Base-by-base conservation (phyloP, 1,140 invertebrate species). In the Cotesia vestalis region DNA sequence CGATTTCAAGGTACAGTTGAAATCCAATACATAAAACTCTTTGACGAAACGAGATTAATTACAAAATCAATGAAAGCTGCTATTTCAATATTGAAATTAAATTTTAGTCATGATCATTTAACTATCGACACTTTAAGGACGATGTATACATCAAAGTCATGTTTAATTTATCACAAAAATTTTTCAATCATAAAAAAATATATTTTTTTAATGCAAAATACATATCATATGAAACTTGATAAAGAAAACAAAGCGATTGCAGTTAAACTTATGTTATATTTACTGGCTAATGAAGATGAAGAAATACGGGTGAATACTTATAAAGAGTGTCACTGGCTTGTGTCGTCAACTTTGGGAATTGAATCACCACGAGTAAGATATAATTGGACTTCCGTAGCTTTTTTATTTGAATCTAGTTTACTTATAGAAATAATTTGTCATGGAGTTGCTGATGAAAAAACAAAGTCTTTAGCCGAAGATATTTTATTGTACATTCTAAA, bases 361-460 rank as follows among this genome's bases (percentile, higher is more conserved):
- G 83, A 85, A 74, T 79, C 83, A n/a, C 82, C 78, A 73, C 74
- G 73, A 72, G 79, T 74, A n/a, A 83, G 75, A 62, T 70, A 80
- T 11, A 78, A 81, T 6, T 86, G 84, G 76, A 80, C 81, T 64
- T 83, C 83, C 73, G 73, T 89, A 40, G 69, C 78, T 35, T 89
- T 92, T 79, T 77, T 92, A 27, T 85, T 89, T 55, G 84, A 90
- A 72, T 78, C 88, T 1, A 82, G 81, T 66, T 83, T 92, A 51
- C 77, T 92, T 17, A 89, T 84, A n/a, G 90, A 92, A 84, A 90
- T 92, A 66, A 88, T 90, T 73, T 88, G 87, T 78, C 88, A 91
- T 76, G 91, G 91, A 60, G 74, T 90, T 5, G 87, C 81, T 8
- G 87, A 86, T 51, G 83, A 87, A 12, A 79, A 87, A 89, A 86